Percentiles rank a stretch among this genome's conserved stretches.
phyloP scores from a whole-genome alignment of 2,888 invertebrate genomes.

The Xestobium rufovillosum region DNA sequence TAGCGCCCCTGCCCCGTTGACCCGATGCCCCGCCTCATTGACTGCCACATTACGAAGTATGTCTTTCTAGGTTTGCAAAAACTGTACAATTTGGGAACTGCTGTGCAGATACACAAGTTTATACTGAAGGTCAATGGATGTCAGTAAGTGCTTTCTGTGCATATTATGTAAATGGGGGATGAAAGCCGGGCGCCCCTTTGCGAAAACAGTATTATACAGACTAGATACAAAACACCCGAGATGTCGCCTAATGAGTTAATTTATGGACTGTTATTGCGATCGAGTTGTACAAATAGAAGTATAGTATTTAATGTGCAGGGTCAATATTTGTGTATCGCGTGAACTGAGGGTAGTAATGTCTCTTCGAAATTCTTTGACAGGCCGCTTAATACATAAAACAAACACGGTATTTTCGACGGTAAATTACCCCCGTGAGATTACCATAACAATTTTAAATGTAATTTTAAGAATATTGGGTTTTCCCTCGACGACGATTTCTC shows the following conservation, averaged over 20 bases:
- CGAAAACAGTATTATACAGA: conserved; percentile 40
- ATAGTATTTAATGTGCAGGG: conserved; percentile 38
- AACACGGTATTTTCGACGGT: conserved; percentile 29
- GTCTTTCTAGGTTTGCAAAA: too few relatives aligned
- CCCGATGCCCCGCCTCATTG: too few relatives aligned
- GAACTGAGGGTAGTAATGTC: conserved; percentile 30
- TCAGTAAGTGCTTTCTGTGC: conserved; percentile 36
- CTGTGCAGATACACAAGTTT: too few relatives aligned
- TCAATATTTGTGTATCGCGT: conserved; percentile 40
- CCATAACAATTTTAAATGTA: conserved; percentile 38
- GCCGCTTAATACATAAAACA: conserved; percentile 36
- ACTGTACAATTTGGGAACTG: too few relatives aligned
- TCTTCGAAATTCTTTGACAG: conserved; percentile 30
- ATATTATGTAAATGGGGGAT: conserved; percentile 40
- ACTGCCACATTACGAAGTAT: too few relatives aligned
- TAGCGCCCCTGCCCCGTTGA: too few relatives aligned
- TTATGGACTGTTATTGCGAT: conserved; percentile 43
- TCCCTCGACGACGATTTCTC: conserved; percentile 37
- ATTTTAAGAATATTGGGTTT: conserved; percentile 36
- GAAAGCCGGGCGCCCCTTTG: conserved; percentile 38
- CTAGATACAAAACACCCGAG: conserved; percentile 30
- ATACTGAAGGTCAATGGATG: too few relatives aligned
- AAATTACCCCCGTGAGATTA: conserved; percentile 26
- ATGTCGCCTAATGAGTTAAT: conserved; percentile 43
- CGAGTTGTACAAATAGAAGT: conserved; percentile 34